phyloP scores from a whole-genome alignment of 2,888 invertebrate species.

The Zelleria hepariella region DNA sequence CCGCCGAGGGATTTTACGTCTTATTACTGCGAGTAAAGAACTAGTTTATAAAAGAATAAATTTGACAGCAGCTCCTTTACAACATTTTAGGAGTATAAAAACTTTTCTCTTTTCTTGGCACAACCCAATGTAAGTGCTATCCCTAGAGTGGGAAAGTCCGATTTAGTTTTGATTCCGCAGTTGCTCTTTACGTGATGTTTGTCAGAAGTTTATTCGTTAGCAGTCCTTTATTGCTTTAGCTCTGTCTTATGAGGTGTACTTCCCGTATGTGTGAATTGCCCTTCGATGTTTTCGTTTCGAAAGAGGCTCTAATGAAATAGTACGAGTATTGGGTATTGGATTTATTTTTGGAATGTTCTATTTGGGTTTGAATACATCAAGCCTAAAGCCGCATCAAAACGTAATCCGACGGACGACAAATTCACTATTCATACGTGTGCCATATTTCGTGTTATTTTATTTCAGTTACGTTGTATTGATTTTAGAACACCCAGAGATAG shows the following conservation, averaged over 20 bases:
- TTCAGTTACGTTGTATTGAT: too few species aligned
- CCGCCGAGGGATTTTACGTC: slow-evolving; percentile 50
- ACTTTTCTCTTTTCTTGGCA: slow-evolving; percentile 36
- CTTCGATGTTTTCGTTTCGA: slow-evolving; percentile 25
- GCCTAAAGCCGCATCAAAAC: too few species aligned
- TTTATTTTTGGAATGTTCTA: too few species aligned
- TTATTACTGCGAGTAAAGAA: slow-evolving; percentile 45
- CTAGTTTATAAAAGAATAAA: slow-evolving; percentile 35
- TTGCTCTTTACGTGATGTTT: slow-evolving; percentile 5
- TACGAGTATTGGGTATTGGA: slow-evolving; percentile 27
- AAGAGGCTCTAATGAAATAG: slow-evolving; percentile 28
- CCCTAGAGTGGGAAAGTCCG: slow-evolving; percentile 22
- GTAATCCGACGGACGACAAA: too few species aligned
- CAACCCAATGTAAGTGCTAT: slow-evolving; percentile 31
- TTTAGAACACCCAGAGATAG: too few species aligned
- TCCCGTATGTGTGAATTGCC: slow-evolving; percentile 26
- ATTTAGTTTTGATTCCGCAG: slow-evolving; percentile 16
- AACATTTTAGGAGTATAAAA: slow-evolving; percentile 39
- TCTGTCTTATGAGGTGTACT: slow-evolving; percentile 28
- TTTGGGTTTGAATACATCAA: too few species aligned
- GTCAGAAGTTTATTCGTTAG: slow-evolving; percentile 24
- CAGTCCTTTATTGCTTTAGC: slow-evolving; percentile 18
- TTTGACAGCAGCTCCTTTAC: slow-evolving; percentile 30
- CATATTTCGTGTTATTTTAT: too few species aligned
- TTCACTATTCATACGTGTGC: too few species aligned